These are phyloP conservation scores for Hydrolagus affinis DNA, from an alignment of 2,113 vertebrate species.

Conservation along the genomic window DNA sequence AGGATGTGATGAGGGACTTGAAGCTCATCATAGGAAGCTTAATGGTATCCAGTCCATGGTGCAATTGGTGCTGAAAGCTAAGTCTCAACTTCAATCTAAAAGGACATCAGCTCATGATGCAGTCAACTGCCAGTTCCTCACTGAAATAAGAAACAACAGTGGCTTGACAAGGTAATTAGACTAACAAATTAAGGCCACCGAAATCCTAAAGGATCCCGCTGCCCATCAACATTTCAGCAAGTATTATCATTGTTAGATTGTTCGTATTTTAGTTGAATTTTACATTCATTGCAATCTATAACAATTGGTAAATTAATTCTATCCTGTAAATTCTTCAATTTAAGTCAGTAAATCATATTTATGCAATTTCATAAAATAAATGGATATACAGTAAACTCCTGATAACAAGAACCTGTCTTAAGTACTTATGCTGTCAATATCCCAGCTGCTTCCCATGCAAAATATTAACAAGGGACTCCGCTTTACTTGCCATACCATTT, in stretches of 20 bases:
- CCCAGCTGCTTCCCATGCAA: no score
- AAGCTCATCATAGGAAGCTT: slow-evolving; percentile 43
- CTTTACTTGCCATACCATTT: no score
- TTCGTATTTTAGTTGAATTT: neutral
- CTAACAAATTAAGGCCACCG: neutral
- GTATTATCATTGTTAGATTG: neutral
- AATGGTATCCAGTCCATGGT: slow-evolving; percentile 45
- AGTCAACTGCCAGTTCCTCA: slow-evolving; percentile 38
- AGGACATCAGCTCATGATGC: slow-evolving; percentile 41
- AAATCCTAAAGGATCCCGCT: neutral
- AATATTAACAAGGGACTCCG: no score
- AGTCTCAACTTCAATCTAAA: slow-evolving; percentile 51
- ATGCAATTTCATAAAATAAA: neutral
- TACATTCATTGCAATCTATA: neutral
- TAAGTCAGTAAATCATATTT: neutral
- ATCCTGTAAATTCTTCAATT: neutral
- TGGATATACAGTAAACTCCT: neutral
- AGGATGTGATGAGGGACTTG: slow-evolving; percentile 1
- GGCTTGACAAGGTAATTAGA: slow-evolving; percentile 40
- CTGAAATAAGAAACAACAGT: slow-evolving; percentile 42
- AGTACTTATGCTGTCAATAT: no score
- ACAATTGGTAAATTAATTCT: neutral
- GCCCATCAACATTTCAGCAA: neutral
- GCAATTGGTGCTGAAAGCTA: slow-evolving; percentile 47
- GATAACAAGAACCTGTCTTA: no score